phyloP scores from a whole-genome alignment of 2,888 invertebrate species.

The Volucella inflata region DNA sequence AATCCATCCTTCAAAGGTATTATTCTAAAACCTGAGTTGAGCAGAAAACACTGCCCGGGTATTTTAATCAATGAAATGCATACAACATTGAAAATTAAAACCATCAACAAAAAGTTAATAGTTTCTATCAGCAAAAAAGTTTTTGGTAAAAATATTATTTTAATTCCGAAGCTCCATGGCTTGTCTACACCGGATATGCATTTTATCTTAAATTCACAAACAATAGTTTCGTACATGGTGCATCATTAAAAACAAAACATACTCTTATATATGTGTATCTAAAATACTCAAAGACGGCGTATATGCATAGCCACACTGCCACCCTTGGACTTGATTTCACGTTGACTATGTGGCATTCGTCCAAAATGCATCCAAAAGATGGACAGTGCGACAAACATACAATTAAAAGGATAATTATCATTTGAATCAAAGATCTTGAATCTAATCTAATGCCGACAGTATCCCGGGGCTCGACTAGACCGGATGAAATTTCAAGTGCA shows the following conservation, averaged over 20 bases:
- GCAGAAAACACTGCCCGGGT: constrained; percentile 29
- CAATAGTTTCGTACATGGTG: constrained; percentile 54
- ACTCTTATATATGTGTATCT: no score
- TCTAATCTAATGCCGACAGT: constrained; percentile 67
- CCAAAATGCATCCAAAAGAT: constrained; percentile 70
- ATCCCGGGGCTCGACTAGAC: constrained; percentile 62
- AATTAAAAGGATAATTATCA: constrained; percentile 73
- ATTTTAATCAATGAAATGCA: constrained; percentile 69
- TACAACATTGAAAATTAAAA: constrained; percentile 2
- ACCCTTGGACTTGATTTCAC: constrained; percentile 64
- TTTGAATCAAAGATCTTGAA: constrained; percentile 72
- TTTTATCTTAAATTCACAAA: constrained; percentile 51
- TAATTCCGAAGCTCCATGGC: constrained; percentile 49
- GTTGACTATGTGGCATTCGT: constrained; percentile 65
- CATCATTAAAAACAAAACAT: background rate
- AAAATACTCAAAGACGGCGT: constrained; percentile 26
- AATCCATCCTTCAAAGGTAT: constrained; percentile 40
- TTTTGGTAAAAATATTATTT: constrained; percentile 22
- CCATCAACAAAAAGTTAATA: constrained; percentile 53
- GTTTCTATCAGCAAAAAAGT: background rate
- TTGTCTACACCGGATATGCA: constrained; percentile 70
- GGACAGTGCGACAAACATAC: constrained; percentile 68
- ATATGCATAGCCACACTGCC: background rate
- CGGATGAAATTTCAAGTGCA: constrained; percentile 72
- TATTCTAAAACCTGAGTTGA: constrained; percentile 24